phyloP scores from a whole-genome alignment of 1,140 invertebrate species.

The Harlomillsia oculata region DNA sequence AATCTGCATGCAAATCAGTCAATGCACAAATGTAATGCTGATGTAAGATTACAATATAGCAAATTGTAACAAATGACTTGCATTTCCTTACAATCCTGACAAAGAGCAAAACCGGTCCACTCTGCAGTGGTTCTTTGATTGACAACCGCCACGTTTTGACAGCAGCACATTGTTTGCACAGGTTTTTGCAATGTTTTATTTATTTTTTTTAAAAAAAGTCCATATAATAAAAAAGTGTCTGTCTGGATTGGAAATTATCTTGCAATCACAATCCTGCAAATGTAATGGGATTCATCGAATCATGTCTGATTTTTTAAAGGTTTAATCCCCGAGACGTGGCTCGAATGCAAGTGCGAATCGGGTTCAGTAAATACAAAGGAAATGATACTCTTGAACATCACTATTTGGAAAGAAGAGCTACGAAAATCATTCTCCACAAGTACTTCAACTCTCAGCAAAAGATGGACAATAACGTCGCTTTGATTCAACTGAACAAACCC shows the following conservation, averaged over 20 bases:
- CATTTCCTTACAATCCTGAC: slow-evolving; percentile 14
- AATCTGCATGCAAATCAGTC: not conserved
- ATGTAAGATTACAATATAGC: not conserved
- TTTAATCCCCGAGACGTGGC: slow-evolving; percentile 24
- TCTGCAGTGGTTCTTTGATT: slow-evolving; percentile 18
- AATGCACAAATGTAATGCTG: not conserved
- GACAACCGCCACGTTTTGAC: slow-evolving; percentile 18
- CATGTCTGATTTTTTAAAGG: not conserved
- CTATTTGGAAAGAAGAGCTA: slow-evolving; percentile 9
- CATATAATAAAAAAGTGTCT: too few relatives aligned
- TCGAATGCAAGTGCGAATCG: slow-evolving; percentile 20
- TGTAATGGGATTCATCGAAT: too few relatives aligned
- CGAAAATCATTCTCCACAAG: slow-evolving; percentile 20
- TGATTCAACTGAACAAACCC: slow-evolving; percentile 10
- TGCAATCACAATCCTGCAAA: too few relatives aligned
- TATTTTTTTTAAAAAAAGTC: not conserved
- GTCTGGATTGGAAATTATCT: too few relatives aligned
- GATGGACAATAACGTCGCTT: slow-evolving; percentile 27
- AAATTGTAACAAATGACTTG: not conserved
- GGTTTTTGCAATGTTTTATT: not conserved
- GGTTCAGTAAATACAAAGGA: slow-evolving; percentile 6
- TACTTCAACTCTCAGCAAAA: slow-evolving; percentile 14
- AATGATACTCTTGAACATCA: slow-evolving; percentile 17
- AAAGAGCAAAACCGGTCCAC: slow-evolving; percentile 14
- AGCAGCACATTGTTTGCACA: slow-evolving; percentile 3